phyloP scores from a whole-genome alignment of 2,888 invertebrate genomes.

The Aporophyla lueneburgensis region DNA sequence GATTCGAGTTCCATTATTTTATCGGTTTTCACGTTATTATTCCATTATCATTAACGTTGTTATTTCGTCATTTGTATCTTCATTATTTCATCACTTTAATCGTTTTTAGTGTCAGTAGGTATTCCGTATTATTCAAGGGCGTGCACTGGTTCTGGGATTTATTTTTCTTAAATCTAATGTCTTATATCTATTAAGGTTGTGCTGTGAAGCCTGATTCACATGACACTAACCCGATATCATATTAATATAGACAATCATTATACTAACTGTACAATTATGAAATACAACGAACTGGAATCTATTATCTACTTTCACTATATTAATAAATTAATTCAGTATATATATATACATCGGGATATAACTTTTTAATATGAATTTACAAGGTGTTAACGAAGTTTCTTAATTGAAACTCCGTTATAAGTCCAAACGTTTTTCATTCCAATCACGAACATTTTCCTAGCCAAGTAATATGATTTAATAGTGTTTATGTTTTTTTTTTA shows the following conservation, averaged over 20 bases:
- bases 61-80: neutral
- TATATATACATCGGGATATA: conserved; percentile 17
- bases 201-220: neutral
- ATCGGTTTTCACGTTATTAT: conserved; percentile 52
- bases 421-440: conserved; percentile 2
- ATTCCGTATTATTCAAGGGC: conserved; percentile 60
- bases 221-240: neutral
- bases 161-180: conserved; percentile 66
- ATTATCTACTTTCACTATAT: conserved; percentile 13
- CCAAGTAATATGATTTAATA: conserved; percentile 4
- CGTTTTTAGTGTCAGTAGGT: conserved; percentile 57
- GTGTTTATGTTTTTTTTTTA: too few species aligned
- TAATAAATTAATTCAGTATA: conserved; percentile 12
- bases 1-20: conserved; percentile 55
- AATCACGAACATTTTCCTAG: neutral
- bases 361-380: neutral
- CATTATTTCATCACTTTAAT: conserved; percentile 31
- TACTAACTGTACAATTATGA: conserved; percentile 23
- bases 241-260: conserved; percentile 29
- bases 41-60: conserved; percentile 41
- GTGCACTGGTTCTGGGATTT: conserved; percentile 71
- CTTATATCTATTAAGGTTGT: conserved; percentile 61
- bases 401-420: conserved; percentile 10
- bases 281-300: conserved; percentile 25
- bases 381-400: neutral